Percentiles rank a stretch among this genome's conserved stretches.
These are phyloP conservation scores for Centropus bengalensis DNA, from an alignment of 2,113 vertebrate genomes.

Conservation along the genomic window DNA sequence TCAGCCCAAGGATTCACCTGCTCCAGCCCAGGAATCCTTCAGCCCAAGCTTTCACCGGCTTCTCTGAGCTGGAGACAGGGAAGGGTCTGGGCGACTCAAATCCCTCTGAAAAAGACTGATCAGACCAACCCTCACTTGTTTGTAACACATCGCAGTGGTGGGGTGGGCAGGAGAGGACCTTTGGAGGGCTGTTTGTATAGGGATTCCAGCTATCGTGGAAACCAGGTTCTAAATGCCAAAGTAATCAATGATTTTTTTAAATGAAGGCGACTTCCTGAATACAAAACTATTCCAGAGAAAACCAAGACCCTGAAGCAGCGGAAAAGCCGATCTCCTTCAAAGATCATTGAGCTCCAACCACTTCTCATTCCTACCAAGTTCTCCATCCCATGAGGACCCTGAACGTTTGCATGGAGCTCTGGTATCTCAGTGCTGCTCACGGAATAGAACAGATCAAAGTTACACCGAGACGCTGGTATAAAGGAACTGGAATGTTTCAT, in stretches of 20 bases:
- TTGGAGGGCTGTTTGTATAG: neutral
- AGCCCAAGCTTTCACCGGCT: no score
- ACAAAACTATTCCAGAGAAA: neutral
- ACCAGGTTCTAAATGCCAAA: neutral
- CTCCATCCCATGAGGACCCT: neutral
- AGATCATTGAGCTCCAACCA: neutral
- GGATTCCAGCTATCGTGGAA: neutral
- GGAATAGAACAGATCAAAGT: neutral
- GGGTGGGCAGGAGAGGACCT: neutral
- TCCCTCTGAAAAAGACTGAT: neutral
- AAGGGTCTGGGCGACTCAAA: neutral
- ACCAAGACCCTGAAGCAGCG: fast-evolving
- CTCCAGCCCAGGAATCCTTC: neutral
- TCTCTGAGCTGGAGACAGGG: neutral
- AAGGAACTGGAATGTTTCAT: neutral
- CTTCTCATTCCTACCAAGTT: neutral
- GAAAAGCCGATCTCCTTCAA: neutral
- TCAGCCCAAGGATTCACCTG: neutral
- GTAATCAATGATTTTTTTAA: neutral
- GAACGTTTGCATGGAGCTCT: neutral
- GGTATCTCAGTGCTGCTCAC: neutral
- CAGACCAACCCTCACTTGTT: neutral
- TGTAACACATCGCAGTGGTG: fast-evolving
- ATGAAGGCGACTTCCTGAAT: neutral
- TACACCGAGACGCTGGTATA: neutral